A percentile compares a stretch with the other conserved stretches of the same genome.
These are phyloP conservation scores for Palloptera scutellata DNA, from an alignment of 2,888 invertebrate genomes.

Conservation along the genomic window DNA sequence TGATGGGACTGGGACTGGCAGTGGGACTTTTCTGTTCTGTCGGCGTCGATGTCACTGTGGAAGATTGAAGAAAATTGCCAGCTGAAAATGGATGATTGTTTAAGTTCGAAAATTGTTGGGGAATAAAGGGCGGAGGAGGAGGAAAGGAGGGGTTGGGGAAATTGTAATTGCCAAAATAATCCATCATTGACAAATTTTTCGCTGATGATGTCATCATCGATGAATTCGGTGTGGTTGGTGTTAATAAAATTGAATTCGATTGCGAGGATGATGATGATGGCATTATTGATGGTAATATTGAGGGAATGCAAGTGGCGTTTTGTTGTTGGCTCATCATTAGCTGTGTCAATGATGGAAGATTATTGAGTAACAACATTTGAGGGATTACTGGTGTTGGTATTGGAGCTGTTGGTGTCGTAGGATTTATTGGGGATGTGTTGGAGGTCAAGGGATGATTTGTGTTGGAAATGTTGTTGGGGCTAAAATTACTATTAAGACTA, in stretches of 20 bases:
- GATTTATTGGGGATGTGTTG: slow-evolving; percentile 37
- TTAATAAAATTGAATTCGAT: slow-evolving; percentile 47
- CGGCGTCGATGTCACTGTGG: slow-evolving; percentile 63
- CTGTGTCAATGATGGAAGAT: slow-evolving; percentile 51
- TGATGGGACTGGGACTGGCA: not conserved
- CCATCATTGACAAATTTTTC: slow-evolving; percentile 36
- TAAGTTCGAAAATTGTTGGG: slow-evolving; percentile 2
- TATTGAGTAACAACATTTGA: slow-evolving; percentile 53
- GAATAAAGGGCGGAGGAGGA: slow-evolving; percentile 13
- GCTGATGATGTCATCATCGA: slow-evolving; percentile 28
- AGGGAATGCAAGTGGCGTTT: slow-evolving; percentile 6
- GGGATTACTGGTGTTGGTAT: slow-evolving; percentile 33
- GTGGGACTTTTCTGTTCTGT: slow-evolving; percentile 42
- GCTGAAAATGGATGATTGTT: slow-evolving; percentile 42
- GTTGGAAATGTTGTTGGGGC: slow-evolving; percentile 39
- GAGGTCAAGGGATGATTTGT: slow-evolving; percentile 15
- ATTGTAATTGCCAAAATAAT: slow-evolving; percentile 10
- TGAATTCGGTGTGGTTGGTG: slow-evolving; percentile 49
- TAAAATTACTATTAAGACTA: slow-evolving; percentile 63
- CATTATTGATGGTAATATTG: slow-evolving; percentile 4
- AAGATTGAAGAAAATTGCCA: slow-evolving; percentile 62
- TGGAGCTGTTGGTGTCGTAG: slow-evolving; percentile 36
- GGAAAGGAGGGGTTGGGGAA: slow-evolving; percentile 18
- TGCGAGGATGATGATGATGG: slow-evolving; percentile 28
- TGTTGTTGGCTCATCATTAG: slow-evolving; percentile 50